A percentile compares a stretch with the other conserved stretches of the same genome.
Conservation (phyloP, 2,888 invertebrate genomes). For the Callyntrura guangdongensis region DNA sequence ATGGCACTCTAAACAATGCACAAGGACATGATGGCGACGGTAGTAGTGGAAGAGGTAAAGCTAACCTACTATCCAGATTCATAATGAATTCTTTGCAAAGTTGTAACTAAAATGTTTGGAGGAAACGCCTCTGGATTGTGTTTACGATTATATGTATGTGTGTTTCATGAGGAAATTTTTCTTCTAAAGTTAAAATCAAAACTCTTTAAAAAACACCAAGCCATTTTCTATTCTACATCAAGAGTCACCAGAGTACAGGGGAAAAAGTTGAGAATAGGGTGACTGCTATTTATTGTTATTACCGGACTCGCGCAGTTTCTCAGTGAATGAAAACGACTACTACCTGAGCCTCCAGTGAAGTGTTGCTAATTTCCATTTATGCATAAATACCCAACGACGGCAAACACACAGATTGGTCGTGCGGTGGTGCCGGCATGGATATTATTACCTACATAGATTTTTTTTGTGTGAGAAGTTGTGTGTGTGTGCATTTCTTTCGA, state of each 20-base stretch:
- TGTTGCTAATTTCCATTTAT: conserved; percentile 43
- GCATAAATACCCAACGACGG: background rate
- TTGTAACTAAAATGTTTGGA: too few relatives aligned
- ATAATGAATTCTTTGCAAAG: background rate
- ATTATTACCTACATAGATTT: too few relatives aligned
- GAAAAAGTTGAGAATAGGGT: background rate
- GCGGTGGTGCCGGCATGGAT: too few relatives aligned
- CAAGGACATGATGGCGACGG: background rate
- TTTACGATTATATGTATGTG: background rate
- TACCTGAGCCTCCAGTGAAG: conserved; percentile 17
- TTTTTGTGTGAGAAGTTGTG: background rate
- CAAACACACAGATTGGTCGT: too few relatives aligned
- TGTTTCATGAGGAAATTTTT: background rate
- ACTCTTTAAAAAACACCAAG: background rate
- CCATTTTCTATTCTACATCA: background rate
- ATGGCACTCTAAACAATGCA: background rate
- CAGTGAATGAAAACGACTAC: background rate
- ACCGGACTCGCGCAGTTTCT: background rate
- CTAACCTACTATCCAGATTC: background rate
- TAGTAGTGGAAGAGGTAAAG: background rate
- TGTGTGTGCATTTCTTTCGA: background rate
- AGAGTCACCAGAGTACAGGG: background rate
- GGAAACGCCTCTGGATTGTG: too few relatives aligned
- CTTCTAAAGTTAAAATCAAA: conserved; percentile 5
- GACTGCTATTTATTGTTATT: conserved; percentile 26